These are phyloP conservation scores for Diarsia rubi DNA, from an alignment of 2,888 invertebrate genomes.

Conservation along the genomic window DNA sequence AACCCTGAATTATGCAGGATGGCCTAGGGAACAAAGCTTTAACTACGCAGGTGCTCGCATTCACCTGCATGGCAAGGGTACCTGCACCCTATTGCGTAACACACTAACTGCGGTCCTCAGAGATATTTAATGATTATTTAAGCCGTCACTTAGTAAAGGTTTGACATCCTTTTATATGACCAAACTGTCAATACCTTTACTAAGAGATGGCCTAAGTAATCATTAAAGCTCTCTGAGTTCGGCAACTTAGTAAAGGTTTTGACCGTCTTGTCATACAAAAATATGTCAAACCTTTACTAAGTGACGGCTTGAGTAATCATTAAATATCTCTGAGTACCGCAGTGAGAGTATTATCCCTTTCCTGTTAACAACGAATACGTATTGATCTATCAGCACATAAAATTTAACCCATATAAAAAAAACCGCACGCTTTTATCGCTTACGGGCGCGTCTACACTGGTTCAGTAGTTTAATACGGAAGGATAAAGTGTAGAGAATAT, in stretches of 20 bases:
- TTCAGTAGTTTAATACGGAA: neutral
- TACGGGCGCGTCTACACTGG: neutral
- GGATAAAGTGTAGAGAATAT: slow-evolving; percentile 3
- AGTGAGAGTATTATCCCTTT: slow-evolving; percentile 26
- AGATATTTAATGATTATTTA: too few species aligned
- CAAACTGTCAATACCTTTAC: too few species aligned
- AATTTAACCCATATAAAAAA: slow-evolving; percentile 11
- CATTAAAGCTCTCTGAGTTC: too few species aligned
- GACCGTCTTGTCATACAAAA: too few species aligned
- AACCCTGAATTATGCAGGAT: slow-evolving; percentile 45
- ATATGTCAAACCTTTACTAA: too few species aligned
- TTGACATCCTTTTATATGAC: too few species aligned
- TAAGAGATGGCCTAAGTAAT: too few species aligned
- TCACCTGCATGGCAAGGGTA: neutral
- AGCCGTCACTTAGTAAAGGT: too few species aligned
- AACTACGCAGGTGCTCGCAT: neutral
- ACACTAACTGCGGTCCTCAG: too few species aligned
- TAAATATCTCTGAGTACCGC: too few species aligned
- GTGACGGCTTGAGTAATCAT: too few species aligned
- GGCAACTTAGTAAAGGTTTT: too few species aligned
- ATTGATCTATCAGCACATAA: slow-evolving; percentile 33
- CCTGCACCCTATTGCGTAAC: neutral
- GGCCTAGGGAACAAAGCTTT: slow-evolving; percentile 13
- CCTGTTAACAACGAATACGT: slow-evolving; percentile 31
- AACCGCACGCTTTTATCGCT: slow-evolving; percentile 27